A percentile compares a stretch with the other conserved stretches of the same genome.
Conservation (phyloP, 1,140 invertebrate species). For the Eubasilissa regina region DNA sequence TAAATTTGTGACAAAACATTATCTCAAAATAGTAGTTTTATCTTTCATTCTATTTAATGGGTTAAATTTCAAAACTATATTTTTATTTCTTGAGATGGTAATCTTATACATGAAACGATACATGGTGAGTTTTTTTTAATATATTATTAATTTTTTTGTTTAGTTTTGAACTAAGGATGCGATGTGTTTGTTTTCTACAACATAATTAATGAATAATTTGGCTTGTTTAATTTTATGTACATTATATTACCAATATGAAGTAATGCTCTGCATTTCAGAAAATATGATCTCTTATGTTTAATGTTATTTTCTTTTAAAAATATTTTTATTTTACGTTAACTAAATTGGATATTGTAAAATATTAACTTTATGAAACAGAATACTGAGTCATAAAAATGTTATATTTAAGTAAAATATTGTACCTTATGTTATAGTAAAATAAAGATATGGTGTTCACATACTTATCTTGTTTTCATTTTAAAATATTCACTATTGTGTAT, state of each 20-base stretch:
- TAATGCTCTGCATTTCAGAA: slow-evolving; percentile 57
- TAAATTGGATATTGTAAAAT: slow-evolving; percentile 40
- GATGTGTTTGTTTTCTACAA: too few species aligned
- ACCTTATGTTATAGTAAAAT: slow-evolving; percentile 42
- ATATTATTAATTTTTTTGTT: too few species aligned
- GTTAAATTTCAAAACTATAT: too few species aligned
- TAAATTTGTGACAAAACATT: too few species aligned
- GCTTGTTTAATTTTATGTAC: not conserved
- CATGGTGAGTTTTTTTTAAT: too few species aligned
- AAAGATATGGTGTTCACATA: slow-evolving; percentile 44
- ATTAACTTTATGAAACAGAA: slow-evolving; percentile 16
- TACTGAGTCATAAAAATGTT: slow-evolving; percentile 17
- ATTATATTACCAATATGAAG: slow-evolving; percentile 40
- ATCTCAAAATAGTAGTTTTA: too few species aligned
- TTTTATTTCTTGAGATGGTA: too few species aligned
- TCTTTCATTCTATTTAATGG: too few species aligned
- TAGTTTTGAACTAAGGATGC: too few species aligned
- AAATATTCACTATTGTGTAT: not conserved
- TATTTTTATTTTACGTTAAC: slow-evolving; percentile 54
- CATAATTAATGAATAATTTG: too few species aligned
- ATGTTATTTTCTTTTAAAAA: slow-evolving; percentile 51
- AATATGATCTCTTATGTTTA: slow-evolving; percentile 57
- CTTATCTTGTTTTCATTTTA: not conserved
- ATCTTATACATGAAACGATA: too few species aligned
- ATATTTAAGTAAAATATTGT: slow-evolving; percentile 39